Conservation (phyloP, 2,797 vertebrate species). For the Rhynchotus rufescens region DNA sequence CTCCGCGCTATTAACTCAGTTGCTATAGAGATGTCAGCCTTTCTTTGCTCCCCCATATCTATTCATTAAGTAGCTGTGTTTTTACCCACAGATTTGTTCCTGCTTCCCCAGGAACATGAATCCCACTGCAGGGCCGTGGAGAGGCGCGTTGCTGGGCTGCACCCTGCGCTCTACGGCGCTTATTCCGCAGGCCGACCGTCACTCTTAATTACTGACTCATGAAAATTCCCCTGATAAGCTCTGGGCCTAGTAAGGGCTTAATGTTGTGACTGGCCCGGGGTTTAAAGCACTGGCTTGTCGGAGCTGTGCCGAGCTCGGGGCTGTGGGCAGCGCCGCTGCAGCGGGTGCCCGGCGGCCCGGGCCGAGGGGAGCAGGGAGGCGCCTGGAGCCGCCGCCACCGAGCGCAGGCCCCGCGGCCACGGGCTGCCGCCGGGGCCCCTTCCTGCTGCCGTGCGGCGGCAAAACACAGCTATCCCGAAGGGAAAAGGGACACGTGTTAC, state of each 20-base stretch:
- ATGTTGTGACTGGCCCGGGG: not conserved
- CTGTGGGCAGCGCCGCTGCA: not conserved
- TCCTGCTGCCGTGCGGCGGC: no score
- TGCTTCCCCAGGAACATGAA: not conserved
- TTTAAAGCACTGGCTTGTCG: not conserved
- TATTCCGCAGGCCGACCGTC: not conserved
- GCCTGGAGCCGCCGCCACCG: fast-evolving
- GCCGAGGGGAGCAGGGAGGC: not conserved
- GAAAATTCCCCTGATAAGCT: not conserved
- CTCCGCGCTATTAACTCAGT: slow-evolving; percentile 3
- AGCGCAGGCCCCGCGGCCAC: not conserved
- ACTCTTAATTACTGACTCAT: not conserved
- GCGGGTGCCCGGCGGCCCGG: not conserved
- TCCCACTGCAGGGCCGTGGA: slow-evolving; percentile 41
- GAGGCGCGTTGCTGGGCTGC: slow-evolving; percentile 21
- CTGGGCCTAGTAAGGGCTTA: not conserved
- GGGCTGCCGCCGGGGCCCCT: not conserved
- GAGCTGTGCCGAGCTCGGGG: not conserved
- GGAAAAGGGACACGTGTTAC: not conserved
- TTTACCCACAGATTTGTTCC: slow-evolving; percentile 37
- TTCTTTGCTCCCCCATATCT: slow-evolving; percentile 31
- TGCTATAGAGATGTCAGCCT: slow-evolving; percentile 47
- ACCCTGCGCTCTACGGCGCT: not conserved
- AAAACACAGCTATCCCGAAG: not conserved
- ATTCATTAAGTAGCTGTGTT: not conserved